phyloP scores from a whole-genome alignment of 1,140 invertebrate genomes.

The Lasioglossum albipes region DNA sequence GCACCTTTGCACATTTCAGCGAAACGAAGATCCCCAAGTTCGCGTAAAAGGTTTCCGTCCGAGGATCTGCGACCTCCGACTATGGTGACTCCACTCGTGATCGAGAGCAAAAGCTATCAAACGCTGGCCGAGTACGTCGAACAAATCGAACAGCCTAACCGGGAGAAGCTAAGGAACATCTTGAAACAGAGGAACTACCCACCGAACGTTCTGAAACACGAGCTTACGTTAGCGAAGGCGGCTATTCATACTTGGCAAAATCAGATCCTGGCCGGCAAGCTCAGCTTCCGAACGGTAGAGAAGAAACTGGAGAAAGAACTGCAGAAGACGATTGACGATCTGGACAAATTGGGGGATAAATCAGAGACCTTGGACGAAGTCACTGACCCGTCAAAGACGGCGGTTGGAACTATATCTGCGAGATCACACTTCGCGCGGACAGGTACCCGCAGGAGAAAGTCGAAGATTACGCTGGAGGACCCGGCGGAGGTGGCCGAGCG shows the following conservation, averaged over 20 bases:
- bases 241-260: slow-evolving; percentile 37
- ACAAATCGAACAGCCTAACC: not conserved
- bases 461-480: not conserved
- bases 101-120: slow-evolving; percentile 7
- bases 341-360: too few species aligned
- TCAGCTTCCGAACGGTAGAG: not conserved
- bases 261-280: slow-evolving; percentile 1
- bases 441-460: not conserved
- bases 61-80: rapidly evolving
- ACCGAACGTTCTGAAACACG: slow-evolving; percentile 19
- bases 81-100: not conserved
- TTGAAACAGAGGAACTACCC: not conserved
- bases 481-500: not conserved
- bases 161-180: not conserved
- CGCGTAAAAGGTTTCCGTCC: too few species aligned
- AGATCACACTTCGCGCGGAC: too few species aligned
- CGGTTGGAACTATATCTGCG: not conserved
- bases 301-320: not conserved
- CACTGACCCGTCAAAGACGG: not conserved
- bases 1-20: not conserved
- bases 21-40: not conserved
- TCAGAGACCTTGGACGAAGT: not conserved
- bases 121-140: not conserved
- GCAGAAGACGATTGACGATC: too few species aligned
- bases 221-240: slow-evolving; percentile 30